phyloP scores from a whole-genome alignment of 2,888 invertebrate species.

The Lordiphosa andalusiaca region DNA sequence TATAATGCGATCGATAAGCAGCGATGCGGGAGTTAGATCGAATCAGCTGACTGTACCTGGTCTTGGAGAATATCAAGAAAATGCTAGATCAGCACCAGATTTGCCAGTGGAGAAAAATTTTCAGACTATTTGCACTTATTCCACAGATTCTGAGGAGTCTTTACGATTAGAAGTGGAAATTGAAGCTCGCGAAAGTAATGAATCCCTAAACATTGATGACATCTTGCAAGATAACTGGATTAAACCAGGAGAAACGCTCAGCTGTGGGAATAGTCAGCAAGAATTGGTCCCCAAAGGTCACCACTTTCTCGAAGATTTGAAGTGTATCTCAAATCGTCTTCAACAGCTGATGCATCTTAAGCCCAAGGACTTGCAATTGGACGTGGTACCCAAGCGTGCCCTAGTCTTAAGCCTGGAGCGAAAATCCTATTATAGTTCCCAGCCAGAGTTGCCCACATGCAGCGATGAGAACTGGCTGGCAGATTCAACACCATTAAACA shows the following conservation, averaged over 20 bases:
- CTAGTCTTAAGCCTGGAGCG: conserved; percentile 40
- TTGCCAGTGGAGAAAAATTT: conserved; percentile 43
- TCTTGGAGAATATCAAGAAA: conserved; percentile 55
- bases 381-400: conserved; percentile 18
- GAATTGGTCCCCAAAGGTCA: conserved; percentile 57
- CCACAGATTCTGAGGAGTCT: conserved; percentile 60
- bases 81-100: conserved; percentile 69
- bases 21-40: conserved; percentile 60
- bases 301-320: conserved; percentile 73
- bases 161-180: conserved; percentile 42
- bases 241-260: conserved; percentile 73
- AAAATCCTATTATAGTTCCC: conserved; percentile 74
- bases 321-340: conserved; percentile 66
- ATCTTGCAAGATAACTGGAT: conserved; percentile 75
- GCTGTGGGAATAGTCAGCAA: conserved; percentile 70
- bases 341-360: conserved; percentile 60
- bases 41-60: conserved; percentile 43
- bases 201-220: conserved; percentile 16
- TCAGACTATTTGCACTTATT: conserved; percentile 38
- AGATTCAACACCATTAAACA: conserved; percentile 7
- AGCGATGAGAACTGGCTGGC: conserved; percentile 24
- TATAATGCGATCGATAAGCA: conserved; percentile 76
- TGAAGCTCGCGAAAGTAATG: conserved; percentile 24
- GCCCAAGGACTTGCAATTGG: conserved; percentile 16
- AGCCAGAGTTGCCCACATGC: conserved; percentile 70